phyloP scores from a whole-genome alignment of 2,113 vertebrate species.

The Litocranius walleri region DNA sequence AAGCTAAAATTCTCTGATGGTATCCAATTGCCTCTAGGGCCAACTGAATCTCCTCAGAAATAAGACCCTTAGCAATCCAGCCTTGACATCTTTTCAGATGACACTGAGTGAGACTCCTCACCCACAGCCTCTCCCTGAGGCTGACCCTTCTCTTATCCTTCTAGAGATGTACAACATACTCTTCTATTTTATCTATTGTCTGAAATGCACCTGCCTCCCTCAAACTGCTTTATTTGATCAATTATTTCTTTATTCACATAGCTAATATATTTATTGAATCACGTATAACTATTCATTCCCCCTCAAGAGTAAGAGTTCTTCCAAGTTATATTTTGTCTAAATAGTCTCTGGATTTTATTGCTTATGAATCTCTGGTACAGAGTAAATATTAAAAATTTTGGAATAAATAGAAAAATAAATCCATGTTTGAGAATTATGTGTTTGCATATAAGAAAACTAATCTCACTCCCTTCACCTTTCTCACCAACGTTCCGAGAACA shows the following conservation, averaged over 20 bases:
- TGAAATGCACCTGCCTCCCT: not conserved
- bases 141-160: not conserved
- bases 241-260: not conserved
- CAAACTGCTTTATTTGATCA: not conserved
- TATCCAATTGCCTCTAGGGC: not conserved
- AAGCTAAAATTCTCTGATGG: not conserved
- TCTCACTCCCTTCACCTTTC: not conserved
- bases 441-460: not conserved
- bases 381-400: not conserved
- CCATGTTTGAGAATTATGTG: not conserved
- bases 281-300: not conserved
- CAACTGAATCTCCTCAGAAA: not conserved
- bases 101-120: not conserved
- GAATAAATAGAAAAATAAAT: not conserved
- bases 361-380: not conserved
- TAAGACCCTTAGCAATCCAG: not conserved
- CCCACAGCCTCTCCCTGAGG: rapidly evolving
- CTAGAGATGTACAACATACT: not conserved
- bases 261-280: not conserved
- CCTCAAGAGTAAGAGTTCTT: not conserved
- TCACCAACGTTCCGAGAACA: not conserved
- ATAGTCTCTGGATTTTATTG: not conserved
- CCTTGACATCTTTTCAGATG: not conserved
- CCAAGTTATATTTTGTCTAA: not conserved
- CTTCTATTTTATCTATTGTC: not conserved